Percentiles rank a stretch among this genome's conserved stretches.
phyloP scores from a whole-genome alignment of 2,797 vertebrate genomes.

The Acanthiza pusilla region DNA sequence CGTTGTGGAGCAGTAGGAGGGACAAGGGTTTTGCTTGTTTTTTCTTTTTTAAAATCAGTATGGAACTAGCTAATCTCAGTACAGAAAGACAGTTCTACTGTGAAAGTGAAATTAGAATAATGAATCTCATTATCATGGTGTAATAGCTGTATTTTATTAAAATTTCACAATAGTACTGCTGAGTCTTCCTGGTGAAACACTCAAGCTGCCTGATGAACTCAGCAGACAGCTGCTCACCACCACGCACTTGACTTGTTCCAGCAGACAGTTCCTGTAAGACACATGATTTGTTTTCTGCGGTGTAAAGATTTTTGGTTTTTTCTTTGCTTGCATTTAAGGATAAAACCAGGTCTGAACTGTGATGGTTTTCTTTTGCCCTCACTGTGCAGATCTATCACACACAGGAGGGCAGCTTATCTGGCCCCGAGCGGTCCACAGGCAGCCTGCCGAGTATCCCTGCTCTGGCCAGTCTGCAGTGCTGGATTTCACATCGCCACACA shows the following conservation, averaged over 20 bases:
- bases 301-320: background rate
- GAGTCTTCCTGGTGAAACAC: background rate
- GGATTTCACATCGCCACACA: background rate
- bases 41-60: background rate
- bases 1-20: background rate
- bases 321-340: background rate
- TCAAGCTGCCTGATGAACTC: background rate
- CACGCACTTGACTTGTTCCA: background rate
- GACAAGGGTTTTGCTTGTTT: background rate
- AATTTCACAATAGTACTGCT: background rate
- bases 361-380: background rate
- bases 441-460: accelerated
- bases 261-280: background rate
- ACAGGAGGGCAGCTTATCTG: background rate
- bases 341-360: background rate
- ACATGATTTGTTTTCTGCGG: background rate
- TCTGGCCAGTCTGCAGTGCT: background rate
- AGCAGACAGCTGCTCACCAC: background rate
- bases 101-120: background rate
- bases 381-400: background rate
- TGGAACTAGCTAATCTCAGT: background rate
- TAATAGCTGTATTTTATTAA: background rate
- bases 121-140: background rate
- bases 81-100: background rate
- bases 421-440: accelerated